Evolutionary conservation across 2,888 invertebrate genomes (phyloP).

Genomic region (Allolobophora icterica): DNA sequence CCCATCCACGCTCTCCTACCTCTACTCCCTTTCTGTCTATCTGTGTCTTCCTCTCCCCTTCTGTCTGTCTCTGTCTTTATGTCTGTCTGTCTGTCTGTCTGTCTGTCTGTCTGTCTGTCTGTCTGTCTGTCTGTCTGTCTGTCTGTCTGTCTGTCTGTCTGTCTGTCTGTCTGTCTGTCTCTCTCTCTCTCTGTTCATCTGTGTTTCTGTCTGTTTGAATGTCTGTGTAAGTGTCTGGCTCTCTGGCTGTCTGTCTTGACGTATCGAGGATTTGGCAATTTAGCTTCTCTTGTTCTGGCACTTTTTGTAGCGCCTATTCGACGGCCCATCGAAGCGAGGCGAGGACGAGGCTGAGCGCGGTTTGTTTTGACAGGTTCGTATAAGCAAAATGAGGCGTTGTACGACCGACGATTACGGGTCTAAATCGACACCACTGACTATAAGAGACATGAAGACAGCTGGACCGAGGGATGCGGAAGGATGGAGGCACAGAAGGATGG

Average conservation of each 20-base stretch:
- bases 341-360: background rate
- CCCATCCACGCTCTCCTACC: too few relatives aligned
- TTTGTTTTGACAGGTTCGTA: background rate
- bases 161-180: background rate
- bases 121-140: background rate
- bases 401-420: background rate
- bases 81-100: background rate
- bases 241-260: background rate
- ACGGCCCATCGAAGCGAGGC: background rate
- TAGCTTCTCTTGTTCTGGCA: background rate
- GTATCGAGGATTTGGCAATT: background rate
- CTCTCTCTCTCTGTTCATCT: background rate
- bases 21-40: background rate
- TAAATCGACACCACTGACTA: background rate
- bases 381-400: background rate
- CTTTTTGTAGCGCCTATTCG: background rate
- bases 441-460: background rate
- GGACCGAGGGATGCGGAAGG: background rate
- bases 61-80: background rate
- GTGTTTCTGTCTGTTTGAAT: background rate
- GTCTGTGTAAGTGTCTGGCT: too few relatives aligned
- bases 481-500: background rate
- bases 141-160: background rate
- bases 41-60: background rate
- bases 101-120: background rate